phyloP scores from a whole-genome alignment of 2,113 vertebrate species.

The Myrmecophaga tridactyla region DNA sequence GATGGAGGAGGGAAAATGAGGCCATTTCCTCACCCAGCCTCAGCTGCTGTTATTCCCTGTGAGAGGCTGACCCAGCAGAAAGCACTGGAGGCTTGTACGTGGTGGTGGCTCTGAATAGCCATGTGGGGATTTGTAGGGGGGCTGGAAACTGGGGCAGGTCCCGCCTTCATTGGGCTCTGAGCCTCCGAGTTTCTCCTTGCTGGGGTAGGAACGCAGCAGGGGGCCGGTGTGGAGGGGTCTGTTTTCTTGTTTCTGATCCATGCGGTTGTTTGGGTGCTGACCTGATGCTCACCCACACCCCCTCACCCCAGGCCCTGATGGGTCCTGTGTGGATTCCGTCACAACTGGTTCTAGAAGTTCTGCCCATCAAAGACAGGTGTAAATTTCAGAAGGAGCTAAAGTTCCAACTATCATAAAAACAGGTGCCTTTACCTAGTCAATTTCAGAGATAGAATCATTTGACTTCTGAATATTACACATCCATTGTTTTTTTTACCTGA shows the following conservation, averaged over 20 bases:
- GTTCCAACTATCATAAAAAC: neutral
- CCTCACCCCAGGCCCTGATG: neutral
- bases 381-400: neutral
- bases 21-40: neutral
- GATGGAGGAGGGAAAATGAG: neutral
- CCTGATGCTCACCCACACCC: neutral
- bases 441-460: neutral
- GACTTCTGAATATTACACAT: neutral
- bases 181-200: neutral
- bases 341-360: neutral
- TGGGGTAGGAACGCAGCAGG: neutral
- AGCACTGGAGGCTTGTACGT: neutral
- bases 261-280: neutral
- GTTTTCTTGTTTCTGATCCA: neutral
- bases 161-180: neutral
- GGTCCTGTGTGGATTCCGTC: neutral
- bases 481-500: neutral
- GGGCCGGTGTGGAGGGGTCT: fast-evolving
- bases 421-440: neutral
- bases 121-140: too few species aligned
- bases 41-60: neutral
- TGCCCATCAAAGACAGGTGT: neutral
- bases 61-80: neutral
- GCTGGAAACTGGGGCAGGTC: neutral
- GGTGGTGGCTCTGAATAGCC: neutral